Evolutionary conservation across 2,888 invertebrate genomes (phyloP).

Genomic region (Eristalis pertinax): DNA sequence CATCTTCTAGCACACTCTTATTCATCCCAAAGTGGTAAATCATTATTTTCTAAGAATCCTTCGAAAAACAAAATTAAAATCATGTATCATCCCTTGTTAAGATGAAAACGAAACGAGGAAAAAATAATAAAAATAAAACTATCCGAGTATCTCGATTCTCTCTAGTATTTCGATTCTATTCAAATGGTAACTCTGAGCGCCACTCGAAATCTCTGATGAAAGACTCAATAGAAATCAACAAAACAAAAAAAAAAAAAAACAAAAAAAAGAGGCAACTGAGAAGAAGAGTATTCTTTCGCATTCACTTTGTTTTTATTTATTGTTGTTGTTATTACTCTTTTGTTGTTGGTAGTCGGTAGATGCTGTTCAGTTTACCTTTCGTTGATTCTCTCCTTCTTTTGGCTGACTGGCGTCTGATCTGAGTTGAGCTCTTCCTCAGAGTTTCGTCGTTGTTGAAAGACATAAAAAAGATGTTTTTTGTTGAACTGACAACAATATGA

Average conservation of each 20-base stretch:
- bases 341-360: conserved; percentile 36
- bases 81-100: conserved; percentile 25
- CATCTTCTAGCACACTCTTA: conserved; percentile 35
- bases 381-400: conserved; percentile 59
- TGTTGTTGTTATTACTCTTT: conserved; percentile 64
- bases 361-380: conserved; percentile 54
- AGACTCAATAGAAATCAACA: conserved; percentile 28
- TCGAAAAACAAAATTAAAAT: conserved; percentile 8
- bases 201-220: conserved; percentile 45
- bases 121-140: conserved; percentile 3
- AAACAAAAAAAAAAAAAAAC: too few species aligned
- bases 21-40: conserved; percentile 35
- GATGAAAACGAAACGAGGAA: conserved; percentile 9
- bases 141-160: background rate
- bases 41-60: conserved; percentile 40
- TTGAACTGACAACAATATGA: conserved; percentile 70
- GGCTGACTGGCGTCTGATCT: conserved; percentile 46
- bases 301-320: conserved; percentile 66
- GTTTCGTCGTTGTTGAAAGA: conserved; percentile 66
- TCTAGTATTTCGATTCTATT: conserved; percentile 37
- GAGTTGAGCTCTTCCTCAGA: conserved; percentile 32
- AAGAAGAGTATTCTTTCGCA: conserved; percentile 63
- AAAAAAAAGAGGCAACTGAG: conserved; percentile 17
- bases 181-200: conserved; percentile 65
- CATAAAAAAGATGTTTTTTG: conserved; percentile 70